These are phyloP conservation scores for Pangasius larnaudii DNA, from an alignment of 2,797 vertebrate genomes.

Conservation along the genomic window DNA sequence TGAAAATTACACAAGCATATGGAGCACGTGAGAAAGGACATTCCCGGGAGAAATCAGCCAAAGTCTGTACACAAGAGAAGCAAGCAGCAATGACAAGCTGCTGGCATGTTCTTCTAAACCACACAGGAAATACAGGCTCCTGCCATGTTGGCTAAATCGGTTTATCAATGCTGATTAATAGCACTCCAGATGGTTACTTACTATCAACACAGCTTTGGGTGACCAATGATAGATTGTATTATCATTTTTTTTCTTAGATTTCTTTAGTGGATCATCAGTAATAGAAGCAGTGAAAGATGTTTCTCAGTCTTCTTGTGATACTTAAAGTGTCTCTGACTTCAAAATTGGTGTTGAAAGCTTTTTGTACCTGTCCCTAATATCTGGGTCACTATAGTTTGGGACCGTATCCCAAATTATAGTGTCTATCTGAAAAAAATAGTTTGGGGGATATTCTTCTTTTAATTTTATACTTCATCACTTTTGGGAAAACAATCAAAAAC, in stretches of 20 bases:
- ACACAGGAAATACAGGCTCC: conserved; percentile 25
- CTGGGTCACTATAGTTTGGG: neutral
- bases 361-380: neutral
- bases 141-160: conserved; percentile 33
- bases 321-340: neutral
- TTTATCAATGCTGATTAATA: conserved; percentile 38
- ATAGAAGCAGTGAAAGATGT: neutral
- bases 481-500: neutral
- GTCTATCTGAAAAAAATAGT: neutral
- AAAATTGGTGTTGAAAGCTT: neutral
- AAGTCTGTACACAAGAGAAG: conserved; percentile 41
- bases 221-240: conserved; percentile 8
- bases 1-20: conserved; percentile 43
- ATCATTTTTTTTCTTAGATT: neutral
- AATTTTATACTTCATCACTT: neutral
- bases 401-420: no score
- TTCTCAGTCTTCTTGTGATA: neutral
- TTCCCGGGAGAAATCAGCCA: conserved; percentile 41
- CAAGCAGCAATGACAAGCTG: conserved; percentile 43
- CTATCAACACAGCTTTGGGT: conserved; percentile 26
- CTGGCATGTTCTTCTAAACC: conserved; percentile 41
- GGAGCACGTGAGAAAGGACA: conserved; percentile 30
- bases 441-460: neutral
- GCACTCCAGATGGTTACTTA: conserved; percentile 44
- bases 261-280: neutral